These are phyloP conservation scores for Anoplophora glabripennis DNA, from an alignment of 1,140 invertebrate genomes.

Conservation along the genomic window DNA sequence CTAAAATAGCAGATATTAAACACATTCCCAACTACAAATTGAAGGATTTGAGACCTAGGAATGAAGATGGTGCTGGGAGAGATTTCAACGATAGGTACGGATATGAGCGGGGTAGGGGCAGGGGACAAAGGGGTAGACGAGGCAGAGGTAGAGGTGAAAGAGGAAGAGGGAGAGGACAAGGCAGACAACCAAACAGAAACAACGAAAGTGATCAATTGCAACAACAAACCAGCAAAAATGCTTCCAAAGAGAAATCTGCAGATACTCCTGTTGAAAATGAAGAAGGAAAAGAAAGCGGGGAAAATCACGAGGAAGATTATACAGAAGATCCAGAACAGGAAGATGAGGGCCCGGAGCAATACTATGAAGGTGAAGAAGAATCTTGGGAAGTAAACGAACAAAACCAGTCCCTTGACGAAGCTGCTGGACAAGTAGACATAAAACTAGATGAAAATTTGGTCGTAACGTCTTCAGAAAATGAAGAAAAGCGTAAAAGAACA, in stretches of 20 bases:
- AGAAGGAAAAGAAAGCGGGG: background rate
- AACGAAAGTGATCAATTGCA: background rate
- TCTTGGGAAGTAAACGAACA: background rate
- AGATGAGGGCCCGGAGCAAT: background rate
- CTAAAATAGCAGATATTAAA: conserved; percentile 28
- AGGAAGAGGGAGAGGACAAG: background rate
- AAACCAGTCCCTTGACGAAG: background rate
- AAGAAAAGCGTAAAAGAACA: background rate
- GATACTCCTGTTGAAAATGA: background rate
- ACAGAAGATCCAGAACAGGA: background rate
- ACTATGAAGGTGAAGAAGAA: background rate
- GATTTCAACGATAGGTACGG: conserved; percentile 6
- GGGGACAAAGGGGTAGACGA: conserved; percentile 2
- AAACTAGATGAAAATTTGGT: background rate
- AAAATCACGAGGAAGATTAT: background rate
- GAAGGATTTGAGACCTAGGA: background rate
- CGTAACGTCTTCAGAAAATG: background rate
- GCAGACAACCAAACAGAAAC: background rate
- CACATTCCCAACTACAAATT: conserved; percentile 26
- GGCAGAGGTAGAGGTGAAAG: conserved; percentile 7
- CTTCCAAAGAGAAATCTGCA: background rate
- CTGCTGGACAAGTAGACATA: background rate
- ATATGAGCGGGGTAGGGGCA: conserved; percentile 18
- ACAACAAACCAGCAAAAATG: background rate
- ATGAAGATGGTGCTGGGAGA: background rate